Evolutionary conservation across 2,797 vertebrate genomes (phyloP).

Genomic region (Chanos chanos): DNA sequence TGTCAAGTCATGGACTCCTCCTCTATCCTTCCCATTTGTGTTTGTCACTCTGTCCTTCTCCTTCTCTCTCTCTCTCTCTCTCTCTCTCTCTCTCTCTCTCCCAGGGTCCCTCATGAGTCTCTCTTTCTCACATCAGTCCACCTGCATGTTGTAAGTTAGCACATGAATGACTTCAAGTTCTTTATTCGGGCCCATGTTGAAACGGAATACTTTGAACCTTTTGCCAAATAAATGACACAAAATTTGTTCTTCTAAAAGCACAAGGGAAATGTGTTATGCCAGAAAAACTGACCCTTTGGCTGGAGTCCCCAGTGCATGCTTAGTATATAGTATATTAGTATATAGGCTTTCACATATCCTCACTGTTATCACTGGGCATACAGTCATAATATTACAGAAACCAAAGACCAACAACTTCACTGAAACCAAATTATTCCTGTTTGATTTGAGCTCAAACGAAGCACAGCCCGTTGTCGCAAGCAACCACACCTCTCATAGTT

Average conservation of each 20-base stretch:
- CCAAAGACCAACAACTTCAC: neutral
- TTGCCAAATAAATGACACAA: constrained; percentile 33
- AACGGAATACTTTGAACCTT: constrained; percentile 16
- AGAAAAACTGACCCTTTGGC: neutral
- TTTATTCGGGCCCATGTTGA: constrained; percentile 22
- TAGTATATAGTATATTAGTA: constrained; percentile 8
- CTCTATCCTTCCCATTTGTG: neutral
- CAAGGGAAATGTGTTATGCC: neutral
- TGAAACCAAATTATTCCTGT: constrained; percentile 13
- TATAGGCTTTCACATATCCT: constrained; percentile 9
- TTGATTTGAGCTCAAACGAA: constrained; percentile 24
- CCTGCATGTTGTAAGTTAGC: constrained; percentile 50
- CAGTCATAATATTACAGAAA: neutral
- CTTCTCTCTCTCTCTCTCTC: too few relatives aligned
- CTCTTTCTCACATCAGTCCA: constrained; percentile 47
- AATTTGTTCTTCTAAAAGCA: constrained; percentile 13
- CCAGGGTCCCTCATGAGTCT: neutral
- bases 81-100: neutral
- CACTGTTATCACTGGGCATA: constrained; percentile 11
- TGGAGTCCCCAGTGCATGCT: constrained; percentile 15
- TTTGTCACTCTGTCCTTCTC: neutral
- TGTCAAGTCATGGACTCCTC: too few relatives aligned
- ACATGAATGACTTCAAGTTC: constrained; percentile 30
- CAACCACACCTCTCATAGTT: constrained; percentile 2
- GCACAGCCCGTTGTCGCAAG: neutral